phyloP scores from a whole-genome alignment of 1,140 invertebrate species.

The Colletes latitarsis region DNA sequence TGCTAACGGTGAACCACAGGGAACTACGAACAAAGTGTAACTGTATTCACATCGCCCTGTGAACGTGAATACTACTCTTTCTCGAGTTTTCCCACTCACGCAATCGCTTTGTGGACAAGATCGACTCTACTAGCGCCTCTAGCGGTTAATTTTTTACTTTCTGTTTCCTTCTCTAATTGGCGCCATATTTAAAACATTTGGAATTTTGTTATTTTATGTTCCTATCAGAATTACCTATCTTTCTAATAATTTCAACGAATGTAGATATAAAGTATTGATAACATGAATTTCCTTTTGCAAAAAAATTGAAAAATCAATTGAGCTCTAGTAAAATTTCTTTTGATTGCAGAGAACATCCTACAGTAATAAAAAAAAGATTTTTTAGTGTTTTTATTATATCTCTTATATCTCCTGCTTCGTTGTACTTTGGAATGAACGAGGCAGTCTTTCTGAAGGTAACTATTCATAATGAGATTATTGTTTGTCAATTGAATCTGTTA shows the following conservation, averaged over 20 bases:
- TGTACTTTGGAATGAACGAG: conserved; percentile 86
- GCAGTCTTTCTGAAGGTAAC: conserved; percentile 83
- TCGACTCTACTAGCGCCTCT: conserved; percentile 32
- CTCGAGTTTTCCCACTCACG: conserved; percentile 44
- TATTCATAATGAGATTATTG: not conserved
- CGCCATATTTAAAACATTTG: conserved; percentile 11
- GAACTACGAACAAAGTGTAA: conserved; percentile 52
- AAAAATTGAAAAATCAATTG: not conserved
- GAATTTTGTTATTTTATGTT: not conserved
- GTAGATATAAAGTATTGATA: not conserved
- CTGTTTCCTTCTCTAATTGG: conserved; percentile 10
- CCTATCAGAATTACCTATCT: not conserved
- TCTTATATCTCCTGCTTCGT: conserved; percentile 88
- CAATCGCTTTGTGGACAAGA: conserved; percentile 35
- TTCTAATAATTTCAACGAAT: not conserved
- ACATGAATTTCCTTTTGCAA: not conserved
- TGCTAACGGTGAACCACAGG: conserved; percentile 39
- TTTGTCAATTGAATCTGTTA: not conserved
- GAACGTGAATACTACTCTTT: conserved; percentile 43
- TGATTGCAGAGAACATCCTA: conserved; percentile 90
- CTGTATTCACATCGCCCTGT: conserved; percentile 42
- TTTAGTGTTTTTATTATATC: conserved; percentile 92
- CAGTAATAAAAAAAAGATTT: conserved; percentile 94
- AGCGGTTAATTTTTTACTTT: not conserved
- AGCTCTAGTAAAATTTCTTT: conserved; percentile 27